phyloP scores from a whole-genome alignment of 2,797 vertebrate genomes.

The Cuniculus paca region DNA sequence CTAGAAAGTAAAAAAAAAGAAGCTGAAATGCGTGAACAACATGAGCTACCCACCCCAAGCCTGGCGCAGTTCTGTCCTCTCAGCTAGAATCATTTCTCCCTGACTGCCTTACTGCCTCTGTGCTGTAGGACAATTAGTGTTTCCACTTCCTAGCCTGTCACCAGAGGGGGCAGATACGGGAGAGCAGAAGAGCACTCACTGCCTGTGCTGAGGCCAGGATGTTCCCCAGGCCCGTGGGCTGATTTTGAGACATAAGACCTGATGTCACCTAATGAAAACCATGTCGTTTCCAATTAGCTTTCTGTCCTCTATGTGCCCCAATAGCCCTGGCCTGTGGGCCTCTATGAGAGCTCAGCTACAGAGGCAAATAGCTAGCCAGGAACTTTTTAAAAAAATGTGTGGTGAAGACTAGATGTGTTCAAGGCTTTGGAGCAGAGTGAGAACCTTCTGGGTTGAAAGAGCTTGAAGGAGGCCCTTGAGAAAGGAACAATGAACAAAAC shows the following conservation, averaged over 20 bases:
- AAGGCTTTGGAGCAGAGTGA: background rate
- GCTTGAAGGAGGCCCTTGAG: background rate
- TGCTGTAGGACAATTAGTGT: background rate
- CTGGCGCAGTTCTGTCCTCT: constrained; percentile 18
- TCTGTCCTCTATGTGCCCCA: constrained; percentile 19
- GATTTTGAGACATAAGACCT: background rate
- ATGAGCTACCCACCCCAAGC: background rate
- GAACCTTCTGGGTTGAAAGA: background rate
- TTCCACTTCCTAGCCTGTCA: background rate
- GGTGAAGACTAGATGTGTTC: constrained; percentile 15
- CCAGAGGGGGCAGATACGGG: background rate
- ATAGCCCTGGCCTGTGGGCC: constrained; percentile 43
- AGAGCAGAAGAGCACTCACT: background rate
- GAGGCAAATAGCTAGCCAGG: constrained; percentile 33
- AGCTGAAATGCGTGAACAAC: background rate
- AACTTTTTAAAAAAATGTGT: background rate
- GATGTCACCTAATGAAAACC: constrained; percentile 41
- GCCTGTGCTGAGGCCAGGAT: constrained; percentile 5
- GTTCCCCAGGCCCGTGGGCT: background rate
- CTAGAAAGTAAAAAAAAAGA: constrained; percentile 64
- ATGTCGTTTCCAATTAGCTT: constrained; percentile 12
- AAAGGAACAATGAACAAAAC: constrained; percentile 28
- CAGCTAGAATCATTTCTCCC: constrained; percentile 14
- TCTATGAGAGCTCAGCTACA: constrained; percentile 8
- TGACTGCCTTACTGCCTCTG: constrained; percentile 34